phyloP scores from a whole-genome alignment of 2,113 vertebrate genomes.

The Barnardius zonarius region DNA sequence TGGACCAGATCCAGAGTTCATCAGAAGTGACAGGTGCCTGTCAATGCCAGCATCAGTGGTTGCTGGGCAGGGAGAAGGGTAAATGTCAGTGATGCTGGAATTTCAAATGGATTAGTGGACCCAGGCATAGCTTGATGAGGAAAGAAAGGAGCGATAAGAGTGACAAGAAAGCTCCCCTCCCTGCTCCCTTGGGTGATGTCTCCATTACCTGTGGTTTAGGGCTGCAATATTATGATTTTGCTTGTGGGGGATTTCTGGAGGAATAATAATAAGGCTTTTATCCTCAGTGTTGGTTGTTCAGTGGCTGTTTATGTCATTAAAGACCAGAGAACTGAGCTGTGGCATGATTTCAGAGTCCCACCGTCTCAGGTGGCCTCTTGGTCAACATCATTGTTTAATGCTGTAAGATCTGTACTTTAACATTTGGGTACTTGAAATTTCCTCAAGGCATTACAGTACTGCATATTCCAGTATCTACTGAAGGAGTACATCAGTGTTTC shows the following conservation, averaged over 20 bases:
- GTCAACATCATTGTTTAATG: conserved; percentile 21
- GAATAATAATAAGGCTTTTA: neutral
- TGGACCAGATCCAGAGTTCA: conserved; percentile 42
- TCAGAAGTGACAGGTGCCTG: conserved; percentile 31
- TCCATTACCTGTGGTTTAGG: neutral
- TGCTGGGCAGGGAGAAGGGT: neutral
- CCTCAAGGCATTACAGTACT: conserved; percentile 20
- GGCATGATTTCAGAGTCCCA: neutral
- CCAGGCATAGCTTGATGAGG: neutral
- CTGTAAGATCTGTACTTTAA: conserved; percentile 21
- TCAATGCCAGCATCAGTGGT: conserved; percentile 35
- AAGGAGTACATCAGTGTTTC: conserved; percentile 58
- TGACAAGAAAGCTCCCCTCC: conserved; percentile 8
- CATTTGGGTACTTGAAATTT: conserved; percentile 34
- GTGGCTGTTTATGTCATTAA: neutral
- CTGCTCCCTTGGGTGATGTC: neutral
- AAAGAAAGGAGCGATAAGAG: neutral
- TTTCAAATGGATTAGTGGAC: conserved; percentile 36
- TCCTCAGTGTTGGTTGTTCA: neutral
- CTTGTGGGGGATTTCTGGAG: neutral
- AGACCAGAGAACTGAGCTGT: neutral
- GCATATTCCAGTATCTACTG: conserved; percentile 53
- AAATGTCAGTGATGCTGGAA: neutral
- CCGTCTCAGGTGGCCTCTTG: neutral
- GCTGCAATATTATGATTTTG: neutral